phyloP scores from a whole-genome alignment of 1,140 invertebrate genomes.

The Pseudomyrmex pallidus region DNA sequence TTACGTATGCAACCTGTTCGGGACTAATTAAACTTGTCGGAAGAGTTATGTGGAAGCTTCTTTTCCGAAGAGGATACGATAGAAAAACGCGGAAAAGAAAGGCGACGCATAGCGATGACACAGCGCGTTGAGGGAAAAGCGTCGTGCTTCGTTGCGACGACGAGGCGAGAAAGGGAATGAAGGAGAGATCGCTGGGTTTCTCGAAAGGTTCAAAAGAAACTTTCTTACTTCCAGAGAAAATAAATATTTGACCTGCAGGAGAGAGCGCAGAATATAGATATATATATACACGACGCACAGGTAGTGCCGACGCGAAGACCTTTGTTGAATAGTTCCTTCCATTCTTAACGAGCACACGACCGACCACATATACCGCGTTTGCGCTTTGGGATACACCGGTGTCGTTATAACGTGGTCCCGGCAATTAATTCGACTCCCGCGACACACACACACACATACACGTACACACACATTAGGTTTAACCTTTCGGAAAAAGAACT shows the following conservation, averaged over 20 bases:
- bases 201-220: slow-evolving; percentile 70
- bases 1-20: slow-evolving; percentile 62
- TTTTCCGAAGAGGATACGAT: slow-evolving; percentile 30
- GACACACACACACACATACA: background rate
- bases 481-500: slow-evolving; percentile 59
- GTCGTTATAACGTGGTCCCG: slow-evolving; percentile 47
- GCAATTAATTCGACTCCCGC: slow-evolving; percentile 63
- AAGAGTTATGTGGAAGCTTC: slow-evolving; percentile 44
- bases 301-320: background rate
- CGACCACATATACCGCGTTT: background rate
- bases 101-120: background rate
- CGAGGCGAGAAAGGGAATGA: slow-evolving; percentile 24
- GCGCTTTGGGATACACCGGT: slow-evolving; percentile 33
- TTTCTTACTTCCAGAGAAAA: slow-evolving; percentile 73
- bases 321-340: slow-evolving; percentile 75
- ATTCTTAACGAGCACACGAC: slow-evolving; percentile 70
- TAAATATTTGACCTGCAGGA: slow-evolving; percentile 70
- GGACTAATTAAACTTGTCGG: slow-evolving; percentile 58
- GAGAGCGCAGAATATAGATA: background rate
- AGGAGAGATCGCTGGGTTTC: slow-evolving; percentile 24
- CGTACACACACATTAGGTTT: slow-evolving; percentile 28
- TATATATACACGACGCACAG: background rate
- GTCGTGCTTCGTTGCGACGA: slow-evolving; percentile 21
- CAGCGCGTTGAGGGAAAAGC: background rate
- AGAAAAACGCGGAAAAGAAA: background rate